phyloP scores from a whole-genome alignment of 2,113 vertebrate species.

The Tretioscincus oriximinensis region DNA sequence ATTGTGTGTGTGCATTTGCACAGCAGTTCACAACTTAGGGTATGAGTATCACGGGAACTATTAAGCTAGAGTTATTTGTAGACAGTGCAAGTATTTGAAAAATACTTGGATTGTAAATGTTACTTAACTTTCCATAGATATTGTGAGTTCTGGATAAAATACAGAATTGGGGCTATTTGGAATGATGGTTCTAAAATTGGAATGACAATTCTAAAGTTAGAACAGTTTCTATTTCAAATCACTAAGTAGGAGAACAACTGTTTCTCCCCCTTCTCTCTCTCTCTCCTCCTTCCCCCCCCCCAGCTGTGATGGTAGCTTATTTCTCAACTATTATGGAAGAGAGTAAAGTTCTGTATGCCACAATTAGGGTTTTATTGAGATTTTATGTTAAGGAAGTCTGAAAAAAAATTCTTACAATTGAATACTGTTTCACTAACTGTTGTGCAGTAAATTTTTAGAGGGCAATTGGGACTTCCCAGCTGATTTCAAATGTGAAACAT shows the following conservation, averaged over 20 bases:
- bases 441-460: rapidly evolving
- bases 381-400: background rate
- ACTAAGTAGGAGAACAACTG: background rate
- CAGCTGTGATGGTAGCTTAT: background rate
- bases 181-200: no score
- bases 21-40: no score
- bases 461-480: background rate
- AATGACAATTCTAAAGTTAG: background rate
- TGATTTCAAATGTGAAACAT: background rate
- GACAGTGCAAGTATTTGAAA: background rate
- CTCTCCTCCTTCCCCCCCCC: no score
- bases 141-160: no score
- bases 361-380: background rate
- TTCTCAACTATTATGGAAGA: background rate
- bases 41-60: no score
- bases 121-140: background rate
- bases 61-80: background rate
- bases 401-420: conserved; percentile 1
- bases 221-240: background rate
- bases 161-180: no score
- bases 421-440: conserved; percentile 17
- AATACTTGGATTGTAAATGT: background rate
- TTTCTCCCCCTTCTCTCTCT: background rate
- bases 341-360: background rate
- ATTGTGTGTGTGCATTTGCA: no score